Evolutionary conservation across 2,888 invertebrate species (phyloP).

Genomic region (Iselma pallidipennis): DNA sequence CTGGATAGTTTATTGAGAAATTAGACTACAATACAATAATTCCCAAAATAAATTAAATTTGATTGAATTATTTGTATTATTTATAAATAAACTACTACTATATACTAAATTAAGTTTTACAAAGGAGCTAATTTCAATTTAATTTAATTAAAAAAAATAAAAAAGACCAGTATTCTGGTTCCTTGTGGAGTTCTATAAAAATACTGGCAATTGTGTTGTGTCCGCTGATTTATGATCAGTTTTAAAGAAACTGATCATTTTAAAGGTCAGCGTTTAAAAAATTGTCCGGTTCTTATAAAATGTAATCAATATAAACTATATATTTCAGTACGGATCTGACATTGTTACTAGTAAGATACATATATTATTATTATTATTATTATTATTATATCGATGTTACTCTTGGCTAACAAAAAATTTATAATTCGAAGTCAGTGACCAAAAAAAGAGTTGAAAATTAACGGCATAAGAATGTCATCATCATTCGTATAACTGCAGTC

Average conservation of each 20-base stretch:
- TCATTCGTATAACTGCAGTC: no score
- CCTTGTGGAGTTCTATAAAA: not conserved
- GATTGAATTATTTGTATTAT: not conserved
- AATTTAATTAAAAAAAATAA: not conserved
- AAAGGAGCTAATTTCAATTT: not conserved
- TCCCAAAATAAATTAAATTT: not conserved
- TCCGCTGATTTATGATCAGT: constrained; percentile 18
- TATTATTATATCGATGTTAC: no score
- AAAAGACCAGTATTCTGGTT: not conserved
- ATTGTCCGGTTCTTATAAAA: constrained; percentile 22
- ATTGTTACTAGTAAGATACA: constrained; percentile 2
- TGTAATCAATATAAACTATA: not conserved
- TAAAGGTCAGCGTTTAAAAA: constrained; percentile 21
- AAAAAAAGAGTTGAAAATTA: not conserved
- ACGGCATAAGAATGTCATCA: not conserved
- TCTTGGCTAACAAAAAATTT: no score
- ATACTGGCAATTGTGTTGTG: not conserved
- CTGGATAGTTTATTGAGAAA: not conserved
- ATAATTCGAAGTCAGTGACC: not conserved
- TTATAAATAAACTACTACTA: no score
- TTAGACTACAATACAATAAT: not conserved
- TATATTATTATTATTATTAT: not conserved
- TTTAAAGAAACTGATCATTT: constrained; percentile 10
- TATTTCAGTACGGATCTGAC: constrained; percentile 22
- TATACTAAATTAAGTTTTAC: not conserved